phyloP scores from a whole-genome alignment of 2,113 vertebrate genomes.

The Chascanopsetta lugubris region DNA sequence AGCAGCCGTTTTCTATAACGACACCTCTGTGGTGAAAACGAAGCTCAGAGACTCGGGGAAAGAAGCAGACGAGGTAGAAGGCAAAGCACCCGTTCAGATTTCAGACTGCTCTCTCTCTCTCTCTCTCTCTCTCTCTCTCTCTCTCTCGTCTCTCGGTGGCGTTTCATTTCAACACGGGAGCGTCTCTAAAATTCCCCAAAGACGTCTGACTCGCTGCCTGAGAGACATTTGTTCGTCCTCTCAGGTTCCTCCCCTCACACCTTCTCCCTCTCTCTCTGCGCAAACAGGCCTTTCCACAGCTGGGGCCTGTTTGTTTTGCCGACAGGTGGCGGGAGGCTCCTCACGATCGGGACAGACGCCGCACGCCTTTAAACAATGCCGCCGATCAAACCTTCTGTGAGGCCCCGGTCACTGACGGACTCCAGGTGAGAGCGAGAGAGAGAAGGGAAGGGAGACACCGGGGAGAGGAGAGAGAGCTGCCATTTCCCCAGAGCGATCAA shows the following conservation, averaged over 20 bases:
- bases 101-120: slow-evolving; percentile 35
- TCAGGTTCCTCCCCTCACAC: slow-evolving; percentile 43
- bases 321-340: slow-evolving; percentile 67
- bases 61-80: slow-evolving; percentile 22
- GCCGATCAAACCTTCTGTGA: slow-evolving; percentile 61
- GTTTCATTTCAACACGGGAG: slow-evolving; percentile 43
- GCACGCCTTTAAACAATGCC: slow-evolving; percentile 54
- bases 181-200: slow-evolving; percentile 31
- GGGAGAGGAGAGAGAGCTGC: slow-evolving; percentile 38
- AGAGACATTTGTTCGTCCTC: slow-evolving; percentile 40
- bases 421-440: slow-evolving; percentile 45
- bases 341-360: slow-evolving; percentile 59
- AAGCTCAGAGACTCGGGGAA: slow-evolving; percentile 18
- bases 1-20: slow-evolving; percentile 15
- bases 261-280: slow-evolving; percentile 38
- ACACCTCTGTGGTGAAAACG: slow-evolving; percentile 32
- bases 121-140: slow-evolving; percentile 12
- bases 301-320: slow-evolving; percentile 64
- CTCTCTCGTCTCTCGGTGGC: slow-evolving; percentile 15
- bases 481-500: slow-evolving; percentile 51
- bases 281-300: slow-evolving; percentile 42
- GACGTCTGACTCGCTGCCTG: slow-evolving; percentile 33
- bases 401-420: slow-evolving; percentile 66
- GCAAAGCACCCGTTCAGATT: slow-evolving; percentile 30
- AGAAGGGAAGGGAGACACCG: slow-evolving; percentile 35